Evolutionary conservation across 53 echinoderm and acorn worm species (phyloP).

Genomic region (Pentamera pediparva): DNA sequence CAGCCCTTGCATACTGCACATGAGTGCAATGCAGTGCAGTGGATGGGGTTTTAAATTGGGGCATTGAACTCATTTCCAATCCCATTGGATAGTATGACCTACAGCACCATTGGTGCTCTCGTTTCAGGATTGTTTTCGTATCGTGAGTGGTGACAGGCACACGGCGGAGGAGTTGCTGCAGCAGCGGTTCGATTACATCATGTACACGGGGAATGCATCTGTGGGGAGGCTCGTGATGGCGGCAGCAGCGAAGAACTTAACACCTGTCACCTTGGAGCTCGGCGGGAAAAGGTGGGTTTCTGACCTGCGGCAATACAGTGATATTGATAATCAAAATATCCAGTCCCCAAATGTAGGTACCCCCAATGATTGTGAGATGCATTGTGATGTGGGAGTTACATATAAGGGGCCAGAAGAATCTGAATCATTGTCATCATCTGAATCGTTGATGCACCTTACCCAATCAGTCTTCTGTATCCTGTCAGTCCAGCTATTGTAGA

Average conservation of each 20-base stretch:
- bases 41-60: too few relatives aligned
- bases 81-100: neutral
- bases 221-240: slow-evolving; percentile 75
- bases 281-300: slow-evolving; percentile 83
- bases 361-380: too few relatives aligned
- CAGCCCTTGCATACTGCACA: too few relatives aligned
- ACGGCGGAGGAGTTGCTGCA: slow-evolving; percentile 59
- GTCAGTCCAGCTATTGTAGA: too few relatives aligned
- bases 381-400: too few relatives aligned
- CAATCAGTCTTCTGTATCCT: too few relatives aligned
- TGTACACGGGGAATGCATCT: slow-evolving; percentile 68
- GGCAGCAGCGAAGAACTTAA: slow-evolving; percentile 79
- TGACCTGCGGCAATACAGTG: neutral
- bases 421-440: neutral
- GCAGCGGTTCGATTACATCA: slow-evolving; percentile 75
- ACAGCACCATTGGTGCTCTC: too few relatives aligned
- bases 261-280: slow-evolving; percentile 87
- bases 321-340: neutral
- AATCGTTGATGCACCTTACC: too few relatives aligned
- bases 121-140: slow-evolving; percentile 71
- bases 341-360: too few relatives aligned
- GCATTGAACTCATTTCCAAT: too few relatives aligned
- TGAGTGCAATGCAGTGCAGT: too few relatives aligned
- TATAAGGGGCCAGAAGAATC: too few relatives aligned
- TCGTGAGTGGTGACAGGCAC: slow-evolving; percentile 67